Percentiles rank a stretch among this genome's conserved stretches.
phyloP scores from a whole-genome alignment of 2,113 vertebrate genomes.

The Talpa occidentalis region DNA sequence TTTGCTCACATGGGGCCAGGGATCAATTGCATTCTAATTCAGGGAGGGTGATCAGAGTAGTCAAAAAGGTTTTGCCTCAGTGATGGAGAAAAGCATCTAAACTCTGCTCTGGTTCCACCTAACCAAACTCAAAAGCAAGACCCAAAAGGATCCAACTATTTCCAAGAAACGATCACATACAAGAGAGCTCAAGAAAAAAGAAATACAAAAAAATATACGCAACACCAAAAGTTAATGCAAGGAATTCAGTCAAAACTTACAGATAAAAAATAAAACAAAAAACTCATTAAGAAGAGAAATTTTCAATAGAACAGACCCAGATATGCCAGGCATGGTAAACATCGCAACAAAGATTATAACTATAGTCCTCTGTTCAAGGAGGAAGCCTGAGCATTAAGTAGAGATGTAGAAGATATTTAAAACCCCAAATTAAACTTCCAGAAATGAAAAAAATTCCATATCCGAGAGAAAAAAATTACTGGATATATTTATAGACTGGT shows the following conservation, averaged over 20 bases:
- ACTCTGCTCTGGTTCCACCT: not conserved
- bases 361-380: slow-evolving; percentile 1
- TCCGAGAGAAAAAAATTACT: not conserved
- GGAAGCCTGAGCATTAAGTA: not conserved
- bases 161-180: not conserved
- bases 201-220: not conserved
- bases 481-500: not conserved
- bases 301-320: not conserved
- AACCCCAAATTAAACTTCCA: not conserved
- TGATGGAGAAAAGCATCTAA: not conserved
- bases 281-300: not conserved
- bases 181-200: not conserved
- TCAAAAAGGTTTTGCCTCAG: not conserved
- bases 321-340: not conserved
- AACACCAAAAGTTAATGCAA: not conserved
- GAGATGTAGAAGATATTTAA: not conserved
- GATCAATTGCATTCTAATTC: not conserved
- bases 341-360: not conserved
- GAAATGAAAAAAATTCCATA: not conserved
- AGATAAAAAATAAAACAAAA: not conserved
- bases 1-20: not conserved
- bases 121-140: not conserved
- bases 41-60: not conserved
- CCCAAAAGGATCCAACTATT: not conserved
- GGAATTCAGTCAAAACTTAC: not conserved